A percentile compares a stretch with the other conserved stretches of the same genome.
These are phyloP conservation scores for Chymomyza costata DNA, from an alignment of 1,140 invertebrate genomes.

Conservation along the genomic window DNA sequence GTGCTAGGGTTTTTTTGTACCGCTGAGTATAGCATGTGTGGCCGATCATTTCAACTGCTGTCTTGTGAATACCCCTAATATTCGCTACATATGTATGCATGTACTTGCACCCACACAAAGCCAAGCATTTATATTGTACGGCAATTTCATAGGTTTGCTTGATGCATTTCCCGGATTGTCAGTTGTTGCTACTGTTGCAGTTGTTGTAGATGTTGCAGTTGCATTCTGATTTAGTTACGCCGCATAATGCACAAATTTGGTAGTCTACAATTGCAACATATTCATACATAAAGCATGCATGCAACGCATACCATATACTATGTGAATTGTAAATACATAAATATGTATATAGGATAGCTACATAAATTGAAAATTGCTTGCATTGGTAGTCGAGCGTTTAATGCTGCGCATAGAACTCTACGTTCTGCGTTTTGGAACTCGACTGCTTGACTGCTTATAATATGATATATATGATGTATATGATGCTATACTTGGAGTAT, in stretches of 20 bases:
- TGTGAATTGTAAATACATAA: too few species aligned
- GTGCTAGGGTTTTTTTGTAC: too few species aligned
- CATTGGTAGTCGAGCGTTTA: conserved; percentile 52
- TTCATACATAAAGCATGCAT: neutral
- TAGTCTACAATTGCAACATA: conserved; percentile 32
- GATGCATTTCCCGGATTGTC: conserved; percentile 19
- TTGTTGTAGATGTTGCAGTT: conserved; percentile 30
- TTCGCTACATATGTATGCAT: neutral
- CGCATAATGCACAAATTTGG: conserved; percentile 44
- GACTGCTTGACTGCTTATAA: too few species aligned
- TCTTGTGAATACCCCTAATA: conserved; percentile 28
- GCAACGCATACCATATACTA: conserved; percentile 12
- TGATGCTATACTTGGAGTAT: conserved; percentile 47
- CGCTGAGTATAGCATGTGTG: too few species aligned
- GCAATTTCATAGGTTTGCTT: conserved; percentile 49
- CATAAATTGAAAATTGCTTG: conserved; percentile 69
- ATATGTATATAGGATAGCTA: too few species aligned
- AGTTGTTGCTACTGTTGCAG: conserved; percentile 16
- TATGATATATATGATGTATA: conserved; percentile 25
- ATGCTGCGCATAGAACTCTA: too few species aligned
- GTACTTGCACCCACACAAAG: conserved; percentile 43
- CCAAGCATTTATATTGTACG: conserved; percentile 24
- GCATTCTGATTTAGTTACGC: conserved; percentile 69
- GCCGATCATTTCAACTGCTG: too few species aligned
- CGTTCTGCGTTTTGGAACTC: too few species aligned